Base-by-base conservation (phyloP, 1,140 invertebrate species). In the Condylostylus longicornis region DNA sequence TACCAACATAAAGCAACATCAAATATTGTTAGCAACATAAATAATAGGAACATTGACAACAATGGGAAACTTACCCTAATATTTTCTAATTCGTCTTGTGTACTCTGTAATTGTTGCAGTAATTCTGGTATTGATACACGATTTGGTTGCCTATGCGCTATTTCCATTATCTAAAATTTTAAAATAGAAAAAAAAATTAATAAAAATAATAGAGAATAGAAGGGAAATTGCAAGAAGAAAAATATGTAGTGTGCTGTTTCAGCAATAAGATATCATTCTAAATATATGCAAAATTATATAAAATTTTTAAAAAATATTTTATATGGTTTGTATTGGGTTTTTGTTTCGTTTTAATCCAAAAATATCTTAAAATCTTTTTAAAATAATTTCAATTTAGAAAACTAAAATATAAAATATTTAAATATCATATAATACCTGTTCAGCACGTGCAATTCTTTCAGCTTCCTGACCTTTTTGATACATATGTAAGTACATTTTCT, bases 51-150 rank as follows among this genome's bases (percentile, higher is more conserved):
- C n/a, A n/a, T n/a, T n/a, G n/a, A n/a, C n/a, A n/a, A n/a, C n/a
- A n/a, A n/a, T 25, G 29, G 13, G 29, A 6, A 57, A 57, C 68
- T 72, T 69, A 86, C 82, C 73, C 80, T 78, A 48, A 86, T 70
- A 60, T 82, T 82, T 56, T 85, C 81, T 50, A 87, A 68, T 66
- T 87, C 82, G 25, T 71, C 75, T 63, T 83, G 78, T 10, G 82
- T 82, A 38, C 77, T 72, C 54, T 82, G 77, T 42, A 87, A 61
- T 53, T 86, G 78, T 53, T 80, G 72, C 46, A 84, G 61, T 42
- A 86, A 64, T 55, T 85, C 78, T 43, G 79, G 73, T 28, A 82
- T 77, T 15, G 79, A 77, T 22, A 81, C 71, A 52, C 79, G 68
- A 45, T 65, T 70, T 35, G 74, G 65, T 46, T 67, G 45, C 50